Evolutionary conservation across 2,113 vertebrate genomes (phyloP).

Genomic region (Xenotilapia longispinis): DNA sequence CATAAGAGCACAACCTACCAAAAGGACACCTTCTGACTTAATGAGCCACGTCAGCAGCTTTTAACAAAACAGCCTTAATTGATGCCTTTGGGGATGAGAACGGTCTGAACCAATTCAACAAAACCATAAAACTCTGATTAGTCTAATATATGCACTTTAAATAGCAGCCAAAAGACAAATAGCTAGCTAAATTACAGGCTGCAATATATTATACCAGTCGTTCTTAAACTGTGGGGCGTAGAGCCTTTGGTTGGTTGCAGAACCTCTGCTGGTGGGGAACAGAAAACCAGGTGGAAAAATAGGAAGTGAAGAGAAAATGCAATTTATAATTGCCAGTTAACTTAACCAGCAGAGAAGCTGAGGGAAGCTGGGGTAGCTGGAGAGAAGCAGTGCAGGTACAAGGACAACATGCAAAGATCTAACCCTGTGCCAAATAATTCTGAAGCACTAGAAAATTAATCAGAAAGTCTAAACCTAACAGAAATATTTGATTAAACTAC

Average conservation of each 20-base stretch:
- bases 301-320: background rate
- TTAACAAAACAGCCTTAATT: background rate
- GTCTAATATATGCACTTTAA: background rate
- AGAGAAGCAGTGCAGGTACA: background rate
- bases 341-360: background rate
- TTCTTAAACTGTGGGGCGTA: accelerated
- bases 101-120: background rate
- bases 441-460: background rate
- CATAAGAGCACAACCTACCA: background rate
- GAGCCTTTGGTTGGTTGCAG: background rate
- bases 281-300: background rate
- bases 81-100: background rate
- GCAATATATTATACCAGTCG: background rate
- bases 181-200: background rate
- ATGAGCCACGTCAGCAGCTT: background rate
- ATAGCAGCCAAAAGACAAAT: background rate
- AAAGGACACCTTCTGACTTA: background rate
- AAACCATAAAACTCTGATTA: accelerated
- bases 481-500: background rate
- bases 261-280: background rate
- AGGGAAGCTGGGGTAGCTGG: background rate
- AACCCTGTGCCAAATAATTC: background rate
- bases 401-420: background rate
- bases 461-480: background rate
- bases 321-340: background rate